These are phyloP conservation scores for Melipona quadrifasciata DNA, from an alignment of 1,140 invertebrate species.

Conservation along the genomic window DNA sequence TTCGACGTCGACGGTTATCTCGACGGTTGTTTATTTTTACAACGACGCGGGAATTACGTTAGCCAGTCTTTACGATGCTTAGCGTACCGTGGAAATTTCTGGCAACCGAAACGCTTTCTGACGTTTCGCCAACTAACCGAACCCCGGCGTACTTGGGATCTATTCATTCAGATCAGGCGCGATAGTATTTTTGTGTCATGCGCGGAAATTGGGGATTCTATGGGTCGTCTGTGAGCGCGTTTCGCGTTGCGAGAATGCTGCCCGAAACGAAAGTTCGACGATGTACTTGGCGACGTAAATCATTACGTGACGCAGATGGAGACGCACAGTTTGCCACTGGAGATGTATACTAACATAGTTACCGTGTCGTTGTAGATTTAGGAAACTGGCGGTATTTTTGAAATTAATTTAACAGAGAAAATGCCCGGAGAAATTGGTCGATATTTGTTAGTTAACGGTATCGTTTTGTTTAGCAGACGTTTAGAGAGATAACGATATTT, in stretches of 20 bases:
- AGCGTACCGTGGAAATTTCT: constrained; percentile 59
- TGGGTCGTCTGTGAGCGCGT: too few relatives aligned
- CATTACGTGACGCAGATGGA: not conserved
- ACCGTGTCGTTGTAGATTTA: too few relatives aligned
- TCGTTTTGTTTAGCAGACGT: too few relatives aligned
- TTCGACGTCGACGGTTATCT: constrained; percentile 23
- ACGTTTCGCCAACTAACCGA: constrained; percentile 35
- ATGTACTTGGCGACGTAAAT: not conserved
- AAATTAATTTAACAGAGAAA: too few relatives aligned
- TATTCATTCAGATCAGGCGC: constrained; percentile 50
- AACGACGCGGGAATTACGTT: constrained; percentile 53
- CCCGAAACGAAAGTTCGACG: not conserved
- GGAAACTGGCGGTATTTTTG: too few relatives aligned
- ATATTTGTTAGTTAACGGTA: too few relatives aligned
- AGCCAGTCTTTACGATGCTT: constrained; percentile 51
- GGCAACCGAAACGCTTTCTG: constrained; percentile 38
- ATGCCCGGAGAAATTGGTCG: too few relatives aligned
- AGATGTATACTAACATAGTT: not conserved
- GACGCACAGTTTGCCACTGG: not conserved
- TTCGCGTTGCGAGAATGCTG: not conserved
- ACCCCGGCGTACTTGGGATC: constrained; percentile 32
- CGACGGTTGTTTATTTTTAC: constrained; percentile 56
- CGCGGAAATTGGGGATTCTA: constrained; percentile 3
- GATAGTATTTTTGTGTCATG: constrained; percentile 34
- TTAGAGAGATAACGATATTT: not conserved